phyloP scores from a whole-genome alignment of 1,140 invertebrate species.

The Acromyrmex heyeri region DNA sequence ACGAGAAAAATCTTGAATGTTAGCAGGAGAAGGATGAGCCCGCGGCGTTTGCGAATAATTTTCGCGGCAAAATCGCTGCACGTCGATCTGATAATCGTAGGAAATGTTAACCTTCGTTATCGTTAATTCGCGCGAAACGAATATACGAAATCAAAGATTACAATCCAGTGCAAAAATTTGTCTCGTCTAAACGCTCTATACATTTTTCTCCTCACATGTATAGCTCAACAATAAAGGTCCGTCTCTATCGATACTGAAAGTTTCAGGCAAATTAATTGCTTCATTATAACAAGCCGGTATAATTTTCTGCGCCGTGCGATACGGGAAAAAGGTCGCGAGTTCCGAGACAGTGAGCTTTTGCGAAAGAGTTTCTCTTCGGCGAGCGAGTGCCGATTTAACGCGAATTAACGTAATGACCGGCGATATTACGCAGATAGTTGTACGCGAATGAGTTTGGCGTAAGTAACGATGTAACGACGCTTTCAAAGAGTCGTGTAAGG shows the following conservation, averaged over 20 bases:
- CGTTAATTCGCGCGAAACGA: conserved; percentile 8
- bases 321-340: conserved; percentile 23
- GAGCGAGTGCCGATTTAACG: conserved; percentile 41
- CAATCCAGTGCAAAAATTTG: conserved; percentile 10
- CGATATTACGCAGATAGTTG: conserved; percentile 56
- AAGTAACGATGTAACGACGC: conserved; percentile 35
- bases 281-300: conserved; percentile 42
- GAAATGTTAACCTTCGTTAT: conserved; percentile 36
- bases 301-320: conserved; percentile 27
- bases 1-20: conserved; percentile 48
- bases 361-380: conserved; percentile 7
- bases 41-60: conserved; percentile 50
- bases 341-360: conserved; percentile 12
- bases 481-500: conserved; percentile 45
- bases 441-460: conserved; percentile 40
- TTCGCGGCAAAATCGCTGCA: conserved; percentile 28
- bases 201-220: not conserved
- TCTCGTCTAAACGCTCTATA: not conserved
- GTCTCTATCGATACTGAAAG: conserved; percentile 43
- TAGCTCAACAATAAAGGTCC: not conserved
- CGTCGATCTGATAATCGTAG: conserved; percentile 56
- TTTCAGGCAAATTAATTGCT: conserved; percentile 50
- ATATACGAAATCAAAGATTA: conserved; percentile 21
- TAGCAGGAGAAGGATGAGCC: not conserved
- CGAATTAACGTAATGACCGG: conserved; percentile 48